Evolutionary conservation across 2,888 invertebrate genomes (phyloP).

Genomic region (Agrochola lychnidis): DNA sequence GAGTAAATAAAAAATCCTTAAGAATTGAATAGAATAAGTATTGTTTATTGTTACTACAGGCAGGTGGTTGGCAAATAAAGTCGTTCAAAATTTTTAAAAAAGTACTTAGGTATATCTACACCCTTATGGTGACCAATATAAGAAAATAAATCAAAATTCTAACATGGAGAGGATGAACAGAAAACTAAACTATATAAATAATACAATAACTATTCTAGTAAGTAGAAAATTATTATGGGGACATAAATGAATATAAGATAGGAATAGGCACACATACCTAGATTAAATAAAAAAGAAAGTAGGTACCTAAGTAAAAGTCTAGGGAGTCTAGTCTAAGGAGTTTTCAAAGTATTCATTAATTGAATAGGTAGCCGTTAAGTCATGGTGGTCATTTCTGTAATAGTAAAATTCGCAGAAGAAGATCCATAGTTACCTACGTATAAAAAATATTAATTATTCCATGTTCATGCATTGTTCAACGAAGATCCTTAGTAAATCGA

Average conservation of each 20-base stretch:
- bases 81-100: not conserved
- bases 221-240: no score
- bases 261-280: no score
- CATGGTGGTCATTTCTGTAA: no score
- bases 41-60: not conserved
- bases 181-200: not conserved
- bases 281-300: no score
- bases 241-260: not conserved
- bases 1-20: not conserved
- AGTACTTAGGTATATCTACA: not conserved
- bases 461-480: not conserved
- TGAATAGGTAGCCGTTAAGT: no score
- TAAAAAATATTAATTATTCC: no score
- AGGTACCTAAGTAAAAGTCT: no score
- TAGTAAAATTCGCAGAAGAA: no score
- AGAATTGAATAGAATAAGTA: not conserved
- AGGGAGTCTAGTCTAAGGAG: no score
- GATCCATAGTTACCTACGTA: not conserved
- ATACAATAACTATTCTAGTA: not conserved
- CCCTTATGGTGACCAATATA: no score
- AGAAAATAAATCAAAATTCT: not conserved
- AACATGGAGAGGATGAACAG: not conserved
- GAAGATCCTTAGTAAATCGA: constrained; percentile 5
- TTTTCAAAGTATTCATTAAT: no score
- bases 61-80: not conserved